phyloP scores from a whole-genome alignment of 2,113 vertebrate genomes.

The Anser cygnoides region DNA sequence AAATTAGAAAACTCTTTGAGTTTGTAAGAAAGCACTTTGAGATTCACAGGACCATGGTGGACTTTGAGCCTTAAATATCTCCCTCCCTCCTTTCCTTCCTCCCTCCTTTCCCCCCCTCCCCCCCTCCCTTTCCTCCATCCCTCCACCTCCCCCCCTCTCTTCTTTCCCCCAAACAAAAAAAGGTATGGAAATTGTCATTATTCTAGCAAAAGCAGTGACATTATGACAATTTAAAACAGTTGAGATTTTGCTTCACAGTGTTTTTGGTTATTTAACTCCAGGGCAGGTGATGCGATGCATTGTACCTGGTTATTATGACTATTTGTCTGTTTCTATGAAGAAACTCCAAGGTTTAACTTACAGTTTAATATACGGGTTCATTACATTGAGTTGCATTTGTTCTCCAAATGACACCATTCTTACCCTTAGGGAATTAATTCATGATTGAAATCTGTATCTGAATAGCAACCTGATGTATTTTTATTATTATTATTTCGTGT shows the following conservation, averaged over 20 bases:
- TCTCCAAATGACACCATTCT: background rate
- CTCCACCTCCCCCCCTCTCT: background rate
- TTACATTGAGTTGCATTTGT: background rate
- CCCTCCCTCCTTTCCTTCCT: too few relatives aligned
- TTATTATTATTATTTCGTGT: background rate
- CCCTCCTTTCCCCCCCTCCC: background rate
- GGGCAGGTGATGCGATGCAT: background rate
- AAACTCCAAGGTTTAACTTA: background rate
- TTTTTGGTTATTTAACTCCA: background rate
- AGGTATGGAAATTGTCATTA: background rate
- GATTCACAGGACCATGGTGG: background rate
- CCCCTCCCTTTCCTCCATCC: too few relatives aligned
- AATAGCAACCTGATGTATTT: background rate
- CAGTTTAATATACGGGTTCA: background rate
- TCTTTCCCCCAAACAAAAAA: background rate
- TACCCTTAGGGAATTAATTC: fast-evolving
- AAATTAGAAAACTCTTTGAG: background rate
- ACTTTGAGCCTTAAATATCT: background rate
- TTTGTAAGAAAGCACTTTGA: background rate
- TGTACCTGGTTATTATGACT: background rate
- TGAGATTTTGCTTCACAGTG: background rate
- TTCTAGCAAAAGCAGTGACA: background rate
- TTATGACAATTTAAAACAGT: background rate
- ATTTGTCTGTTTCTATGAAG: background rate
- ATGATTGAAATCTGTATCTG: background rate